Base-by-base conservation (phyloP, 2,113 vertebrate genomes). In the Lepisosteus oculatus region DNA sequence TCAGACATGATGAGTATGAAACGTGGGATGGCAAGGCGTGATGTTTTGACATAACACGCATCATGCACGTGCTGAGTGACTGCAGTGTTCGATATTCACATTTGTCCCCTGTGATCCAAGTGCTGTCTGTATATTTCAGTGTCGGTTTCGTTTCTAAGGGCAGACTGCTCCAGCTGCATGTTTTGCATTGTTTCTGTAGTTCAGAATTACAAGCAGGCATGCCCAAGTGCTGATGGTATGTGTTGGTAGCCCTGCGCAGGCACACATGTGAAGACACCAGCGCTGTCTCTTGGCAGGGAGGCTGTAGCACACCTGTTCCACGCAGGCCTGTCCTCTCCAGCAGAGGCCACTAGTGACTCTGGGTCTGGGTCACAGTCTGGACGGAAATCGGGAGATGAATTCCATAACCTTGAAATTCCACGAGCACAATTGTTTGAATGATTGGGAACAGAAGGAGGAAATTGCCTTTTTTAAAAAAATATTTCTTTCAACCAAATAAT, bases 371-470 rank as follows among this genome's bases (percentile, higher is more conserved):
- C 29, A 3, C 55, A 71, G 57, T 66, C 72, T 6, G 59, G 65
- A 47, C 44, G 44, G 64, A 70, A 66, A 57, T 65, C 45, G 61
- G 43, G 42, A 51, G 65, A 68, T 68, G 68, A 63, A 74, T 74
- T 71, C 67, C 55, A 57, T 69, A 61, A 63, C 76, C 72, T 68
- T 75, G 76, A 72, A 72, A 72, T 59, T 78, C 15, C 59, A 4
- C n/a, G 17, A 61, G 72, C 73, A 56, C 47, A 75, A 74, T 57
- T 68, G 72, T 70, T 75, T 75, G 65, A 74, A 59, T 56, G 45
- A 72, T 74, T 77, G 74, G 8, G 43, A 44, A 69, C 44, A 47
- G 64, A 64, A 78, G 67, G 72, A 55, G 61, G 68, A 74, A 57
- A 72, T 72, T 44, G 78, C 69, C 61, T 76, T 70, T 71, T 79